Evolutionary conservation across 2,888 invertebrate genomes (phyloP).

Genomic region (Gerris lacustris): DNA sequence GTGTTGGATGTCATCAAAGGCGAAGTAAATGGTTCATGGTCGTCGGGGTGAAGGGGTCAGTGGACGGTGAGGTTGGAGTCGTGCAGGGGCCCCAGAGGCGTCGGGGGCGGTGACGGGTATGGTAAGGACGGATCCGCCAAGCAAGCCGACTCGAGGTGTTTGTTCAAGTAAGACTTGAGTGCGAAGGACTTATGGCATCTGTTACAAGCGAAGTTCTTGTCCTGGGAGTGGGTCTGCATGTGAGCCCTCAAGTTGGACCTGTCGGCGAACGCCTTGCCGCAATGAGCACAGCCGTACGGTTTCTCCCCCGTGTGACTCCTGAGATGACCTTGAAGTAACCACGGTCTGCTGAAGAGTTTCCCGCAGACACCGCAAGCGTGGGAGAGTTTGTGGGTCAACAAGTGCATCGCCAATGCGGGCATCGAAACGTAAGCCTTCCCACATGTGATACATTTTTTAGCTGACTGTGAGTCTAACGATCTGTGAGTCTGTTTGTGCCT

Average conservation of each 20-base stretch:
- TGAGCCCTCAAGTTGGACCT: constrained; percentile 86
- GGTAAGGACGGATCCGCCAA: constrained; percentile 34
- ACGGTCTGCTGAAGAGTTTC: constrained; percentile 87
- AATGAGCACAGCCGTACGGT: constrained; percentile 84
- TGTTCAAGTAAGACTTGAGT: constrained; percentile 87
- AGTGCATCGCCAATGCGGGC: constrained; percentile 92
- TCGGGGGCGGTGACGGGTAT: constrained; percentile 14
- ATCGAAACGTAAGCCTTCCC: constrained; percentile 95
- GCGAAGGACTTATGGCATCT: constrained; percentile 86
- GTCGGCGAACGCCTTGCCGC: constrained; percentile 90
- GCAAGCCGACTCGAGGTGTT: constrained; percentile 87
- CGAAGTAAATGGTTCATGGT: not conserved
- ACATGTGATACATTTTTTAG: constrained; percentile 89
- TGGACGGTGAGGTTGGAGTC: constrained; percentile 22
- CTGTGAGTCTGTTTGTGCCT: constrained; percentile 86
- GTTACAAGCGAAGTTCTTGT: constrained; percentile 78
- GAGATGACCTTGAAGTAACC: constrained; percentile 78
- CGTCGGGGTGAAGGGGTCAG: constrained; percentile 8
- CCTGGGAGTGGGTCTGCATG: constrained; percentile 86
- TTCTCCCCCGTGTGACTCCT: constrained; percentile 88
- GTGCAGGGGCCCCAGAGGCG: constrained; percentile 12
- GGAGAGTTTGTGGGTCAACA: constrained; percentile 80
- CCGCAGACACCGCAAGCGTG: constrained; percentile 89
- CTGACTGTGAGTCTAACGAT: constrained; percentile 82
- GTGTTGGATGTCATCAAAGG: no score